Evolutionary conservation across 2,797 vertebrate genomes (phyloP).

Genomic region (Tragopan temminckii): DNA sequence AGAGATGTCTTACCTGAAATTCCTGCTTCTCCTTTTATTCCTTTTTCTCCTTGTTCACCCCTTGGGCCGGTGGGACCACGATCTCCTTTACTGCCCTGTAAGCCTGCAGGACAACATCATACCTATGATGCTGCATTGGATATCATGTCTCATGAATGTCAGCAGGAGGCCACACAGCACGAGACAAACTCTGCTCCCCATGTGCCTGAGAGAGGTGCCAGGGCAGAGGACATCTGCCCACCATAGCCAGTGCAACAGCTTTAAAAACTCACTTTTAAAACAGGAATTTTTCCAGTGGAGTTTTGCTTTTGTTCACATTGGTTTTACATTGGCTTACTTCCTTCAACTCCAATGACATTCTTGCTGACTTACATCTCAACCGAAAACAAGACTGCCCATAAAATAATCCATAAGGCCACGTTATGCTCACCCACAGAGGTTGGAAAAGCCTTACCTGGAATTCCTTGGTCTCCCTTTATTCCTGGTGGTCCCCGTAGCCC

Average conservation of each 20-base stretch:
- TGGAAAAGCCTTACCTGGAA: slow-evolving; percentile 61
- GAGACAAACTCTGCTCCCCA: not conserved
- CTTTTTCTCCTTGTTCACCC: slow-evolving; percentile 53
- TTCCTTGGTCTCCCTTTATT: slow-evolving; percentile 59
- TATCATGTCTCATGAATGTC: accelerated
- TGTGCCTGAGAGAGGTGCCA: not conserved
- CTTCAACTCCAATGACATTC: slow-evolving; percentile 18
- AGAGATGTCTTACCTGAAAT: slow-evolving; percentile 24
- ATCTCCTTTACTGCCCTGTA: slow-evolving; percentile 34
- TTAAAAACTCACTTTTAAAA: not conserved
- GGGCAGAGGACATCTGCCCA: not conserved
- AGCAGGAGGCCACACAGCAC: not conserved
- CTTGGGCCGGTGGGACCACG: slow-evolving; percentile 26
- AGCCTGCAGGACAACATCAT: not conserved
- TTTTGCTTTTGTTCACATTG: not conserved
- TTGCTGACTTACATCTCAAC: not conserved
- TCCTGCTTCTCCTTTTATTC: slow-evolving; percentile 48
- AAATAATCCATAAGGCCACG: slow-evolving; percentile 50
- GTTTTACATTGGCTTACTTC: not conserved
- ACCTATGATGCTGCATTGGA: not conserved
- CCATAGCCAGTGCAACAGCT: accelerated
- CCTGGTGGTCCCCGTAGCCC: slow-evolving; percentile 52
- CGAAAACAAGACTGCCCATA: slow-evolving; percentile 29
- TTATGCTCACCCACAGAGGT: slow-evolving; percentile 27
- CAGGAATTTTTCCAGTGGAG: not conserved